Evolutionary conservation across 2,113 vertebrate species (phyloP), one percentile per base, ranked within the genome.

Genomic region (Clarias gariepinus): DNA sequence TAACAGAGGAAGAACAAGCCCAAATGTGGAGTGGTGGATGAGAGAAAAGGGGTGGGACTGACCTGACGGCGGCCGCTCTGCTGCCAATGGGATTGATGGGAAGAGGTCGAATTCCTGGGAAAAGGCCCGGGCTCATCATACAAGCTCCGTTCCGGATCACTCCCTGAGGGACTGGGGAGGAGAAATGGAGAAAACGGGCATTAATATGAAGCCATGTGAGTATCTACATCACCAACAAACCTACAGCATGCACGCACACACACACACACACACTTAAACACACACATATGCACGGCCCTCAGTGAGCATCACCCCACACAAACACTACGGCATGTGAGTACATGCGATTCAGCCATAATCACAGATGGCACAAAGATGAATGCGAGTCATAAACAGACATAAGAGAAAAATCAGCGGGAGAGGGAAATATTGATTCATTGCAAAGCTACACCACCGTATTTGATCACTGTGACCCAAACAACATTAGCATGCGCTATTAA

Each of bases 61-160:
- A 99, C 98, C 98, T 97, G 90, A 97, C 96, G 90, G 96, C 93
- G 23, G 97, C 96, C 69, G 97, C 96, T 89, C 97, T 96, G 94
- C 96, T 97, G 88, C 97, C 97, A 69, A 98, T 96, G 25, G 97
- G 97, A 92, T 95, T 97, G 86, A 98, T 96, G 76, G 97, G 97
- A 93, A 99, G 93, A 16, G 97, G 97, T 94, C 98, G 96, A 91
- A 98, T 97, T 88, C 97, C 96, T 10, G 97, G 96, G 92, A 98
- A 98, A 92, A 98, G 96, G 81, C 97, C 97, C 93, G 97, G 97
- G 94, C 95, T 98, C 95, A 98, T 94, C 90, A 98, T 95, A n/a
- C 97, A 97, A 30, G 97, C 95, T 90, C 97, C 98, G 47, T 99
- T 99, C 92, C 97, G 98, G 92, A 99, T 99, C 94, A 99, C 98